Conservation (phyloP, 1,140 invertebrate species). For the Temnothorax longispinosus region DNA sequence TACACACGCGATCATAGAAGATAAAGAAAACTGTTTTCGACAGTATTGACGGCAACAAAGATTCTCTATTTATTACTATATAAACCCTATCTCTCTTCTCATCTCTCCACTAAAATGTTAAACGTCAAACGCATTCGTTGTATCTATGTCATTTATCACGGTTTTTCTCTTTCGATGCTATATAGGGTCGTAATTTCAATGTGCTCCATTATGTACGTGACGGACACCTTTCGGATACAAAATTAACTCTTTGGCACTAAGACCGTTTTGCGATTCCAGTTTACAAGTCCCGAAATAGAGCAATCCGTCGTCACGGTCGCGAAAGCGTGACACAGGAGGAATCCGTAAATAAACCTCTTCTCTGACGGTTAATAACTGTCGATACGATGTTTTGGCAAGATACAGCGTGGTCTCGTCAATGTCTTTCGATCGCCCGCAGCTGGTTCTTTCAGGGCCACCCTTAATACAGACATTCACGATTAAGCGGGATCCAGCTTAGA, state of each 20-base stretch:
- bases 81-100: not conserved
- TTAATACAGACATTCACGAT: not conserved
- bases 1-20: not conserved
- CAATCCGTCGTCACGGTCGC: slow-evolving; percentile 19
- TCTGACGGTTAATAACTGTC: slow-evolving; percentile 40
- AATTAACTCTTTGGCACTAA: slow-evolving; percentile 60
- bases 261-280: slow-evolving; percentile 39
- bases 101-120: not conserved
- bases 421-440: not conserved
- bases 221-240: not conserved
- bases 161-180: no score
- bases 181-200: not conserved
- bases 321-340: not conserved
- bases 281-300: slow-evolving; percentile 70
- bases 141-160: not conserved
- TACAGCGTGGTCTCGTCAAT: not conserved
- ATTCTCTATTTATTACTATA: not conserved
- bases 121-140: not conserved
- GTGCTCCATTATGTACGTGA: not conserved
- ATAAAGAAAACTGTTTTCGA: not conserved
- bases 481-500: not conserved
- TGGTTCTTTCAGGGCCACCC: slow-evolving; percentile 10
- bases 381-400: slow-evolving; percentile 40
- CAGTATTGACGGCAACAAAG: not conserved
- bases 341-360: slow-evolving; percentile 51